phyloP scores from a whole-genome alignment of 2,113 vertebrate genomes.

The Neopipo cinnamomea region DNA sequence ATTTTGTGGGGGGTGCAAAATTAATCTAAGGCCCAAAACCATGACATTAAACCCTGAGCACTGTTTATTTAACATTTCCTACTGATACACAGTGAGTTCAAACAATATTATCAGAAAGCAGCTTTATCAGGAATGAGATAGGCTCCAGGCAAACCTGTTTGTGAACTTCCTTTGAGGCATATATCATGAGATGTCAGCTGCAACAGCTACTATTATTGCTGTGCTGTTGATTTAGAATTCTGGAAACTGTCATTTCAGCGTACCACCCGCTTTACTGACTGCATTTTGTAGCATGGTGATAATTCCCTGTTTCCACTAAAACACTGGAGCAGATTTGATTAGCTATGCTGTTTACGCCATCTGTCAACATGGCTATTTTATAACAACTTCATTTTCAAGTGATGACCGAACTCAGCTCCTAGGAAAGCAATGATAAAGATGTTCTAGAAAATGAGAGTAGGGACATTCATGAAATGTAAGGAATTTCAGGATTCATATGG shows the following conservation, averaged over 20 bases:
- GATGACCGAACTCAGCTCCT: background rate
- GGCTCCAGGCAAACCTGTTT: background rate
- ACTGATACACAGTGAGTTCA: background rate
- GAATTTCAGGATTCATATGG: background rate
- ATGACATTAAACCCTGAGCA: background rate
- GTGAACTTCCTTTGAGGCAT: background rate
- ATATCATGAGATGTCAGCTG: background rate
- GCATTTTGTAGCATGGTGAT: slow-evolving; percentile 14
- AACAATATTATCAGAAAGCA: background rate
- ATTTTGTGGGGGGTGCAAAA: too few relatives aligned
- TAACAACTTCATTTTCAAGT: slow-evolving; percentile 44
- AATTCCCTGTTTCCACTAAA: slow-evolving; percentile 44
- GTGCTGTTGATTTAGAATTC: background rate
- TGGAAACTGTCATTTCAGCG: slow-evolving; percentile 9
- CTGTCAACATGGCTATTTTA: slow-evolving; percentile 45
- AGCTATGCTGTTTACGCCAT: slow-evolving; percentile 45
- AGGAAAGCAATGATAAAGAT: slow-evolving; percentile 34
- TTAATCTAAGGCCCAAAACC: too few relatives aligned
- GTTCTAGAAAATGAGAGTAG: background rate
- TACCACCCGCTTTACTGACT: background rate
- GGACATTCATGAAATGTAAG: background rate
- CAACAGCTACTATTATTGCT: background rate
- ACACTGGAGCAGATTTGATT: slow-evolving; percentile 35
- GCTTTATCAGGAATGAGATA: background rate
- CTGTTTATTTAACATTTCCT: background rate